Percentiles rank a stretch among this genome's conserved stretches.
These are phyloP conservation scores for Brachionus asplanchnoidis DNA, from an alignment of 1,140 invertebrate species.

Conservation along the genomic window DNA sequence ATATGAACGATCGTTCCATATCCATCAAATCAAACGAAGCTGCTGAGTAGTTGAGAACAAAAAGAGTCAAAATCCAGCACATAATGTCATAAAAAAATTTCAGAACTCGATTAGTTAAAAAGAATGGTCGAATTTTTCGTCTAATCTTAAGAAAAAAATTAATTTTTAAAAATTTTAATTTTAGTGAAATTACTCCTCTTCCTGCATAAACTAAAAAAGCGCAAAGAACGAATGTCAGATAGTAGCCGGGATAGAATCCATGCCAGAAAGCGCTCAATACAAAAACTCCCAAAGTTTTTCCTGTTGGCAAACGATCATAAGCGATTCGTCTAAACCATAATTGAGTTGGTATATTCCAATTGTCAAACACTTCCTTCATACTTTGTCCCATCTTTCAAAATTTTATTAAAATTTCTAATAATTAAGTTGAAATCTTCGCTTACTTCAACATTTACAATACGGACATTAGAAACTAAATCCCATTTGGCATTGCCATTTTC, in stretches of 20 bases:
- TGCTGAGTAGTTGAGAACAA: conserved; percentile 75
- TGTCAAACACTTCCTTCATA: conserved; percentile 72
- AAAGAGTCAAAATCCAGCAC: conserved; percentile 70
- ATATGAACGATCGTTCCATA: conserved; percentile 54
- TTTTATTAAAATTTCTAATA: not conserved
- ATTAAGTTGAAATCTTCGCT: not conserved
- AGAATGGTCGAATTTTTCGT: conserved; percentile 69
- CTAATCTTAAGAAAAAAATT: conserved; percentile 60
- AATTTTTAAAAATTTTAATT: not conserved
- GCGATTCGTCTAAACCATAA: conserved; percentile 76
- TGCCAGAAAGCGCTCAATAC: conserved; percentile 88
- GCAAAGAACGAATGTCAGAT: conserved; percentile 82
- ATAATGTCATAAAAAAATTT: conserved; percentile 72
- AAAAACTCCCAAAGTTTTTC: conserved; percentile 67
- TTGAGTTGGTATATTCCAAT: conserved; percentile 82
- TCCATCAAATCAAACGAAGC: conserved; percentile 80
- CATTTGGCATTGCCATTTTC: conserved; percentile 66
- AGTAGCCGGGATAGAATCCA: conserved; percentile 93
- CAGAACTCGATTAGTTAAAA: conserved; percentile 63
- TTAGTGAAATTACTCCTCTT: conserved; percentile 30
- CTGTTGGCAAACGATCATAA: conserved; percentile 70
- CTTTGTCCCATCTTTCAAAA: conserved; percentile 66
- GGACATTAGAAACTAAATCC: conserved; percentile 84
- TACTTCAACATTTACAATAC: conserved; percentile 83
- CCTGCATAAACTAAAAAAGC: conserved; percentile 74